phyloP scores from a whole-genome alignment of 1,140 invertebrate genomes.

The Aethina tumida region DNA sequence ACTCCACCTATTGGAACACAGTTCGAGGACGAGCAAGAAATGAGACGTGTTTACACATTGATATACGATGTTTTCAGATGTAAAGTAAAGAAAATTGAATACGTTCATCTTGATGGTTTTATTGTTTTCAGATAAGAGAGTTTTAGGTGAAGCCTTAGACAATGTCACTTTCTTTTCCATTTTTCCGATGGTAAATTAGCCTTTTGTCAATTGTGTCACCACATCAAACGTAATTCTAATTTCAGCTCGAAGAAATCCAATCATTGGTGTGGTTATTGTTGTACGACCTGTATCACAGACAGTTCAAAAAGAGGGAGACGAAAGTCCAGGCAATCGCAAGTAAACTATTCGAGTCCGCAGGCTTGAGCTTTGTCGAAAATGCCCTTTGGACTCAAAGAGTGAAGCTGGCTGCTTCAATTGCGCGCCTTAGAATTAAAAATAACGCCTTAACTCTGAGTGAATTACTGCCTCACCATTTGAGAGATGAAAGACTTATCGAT shows the following conservation, averaged over 20 bases:
- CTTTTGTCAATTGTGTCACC: no score
- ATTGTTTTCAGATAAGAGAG: conserved; percentile 52
- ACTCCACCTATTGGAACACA: conserved; percentile 41
- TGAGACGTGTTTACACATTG: conserved; percentile 62
- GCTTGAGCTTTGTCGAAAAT: conserved; percentile 44
- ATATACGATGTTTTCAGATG: conserved; percentile 71
- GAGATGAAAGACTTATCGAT: conserved; percentile 51
- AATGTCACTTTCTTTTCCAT: conserved; percentile 52
- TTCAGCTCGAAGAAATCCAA: conserved; percentile 32
- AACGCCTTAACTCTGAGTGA: conserved; percentile 55
- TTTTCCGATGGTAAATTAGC: conserved; percentile 42
- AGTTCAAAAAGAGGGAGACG: conserved; percentile 40
- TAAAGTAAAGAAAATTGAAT: conserved; percentile 38
- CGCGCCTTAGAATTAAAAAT: conserved; percentile 54
- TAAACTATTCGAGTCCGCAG: conserved; percentile 36
- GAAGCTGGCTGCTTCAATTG: conserved; percentile 57
- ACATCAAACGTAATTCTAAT: conserved; percentile 4
- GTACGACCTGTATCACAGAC: conserved; percentile 51
- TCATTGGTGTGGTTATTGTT: conserved; percentile 49
- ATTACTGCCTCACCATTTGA: conserved; percentile 54
- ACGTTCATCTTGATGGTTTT: neutral
- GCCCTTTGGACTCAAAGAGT: conserved; percentile 51
- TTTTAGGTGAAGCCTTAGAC: conserved; percentile 54
- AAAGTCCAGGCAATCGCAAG: conserved; percentile 31
- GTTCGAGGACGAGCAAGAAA: conserved; percentile 62